phyloP scores from a whole-genome alignment of 1,140 invertebrate genomes.

The Battus philenor region DNA sequence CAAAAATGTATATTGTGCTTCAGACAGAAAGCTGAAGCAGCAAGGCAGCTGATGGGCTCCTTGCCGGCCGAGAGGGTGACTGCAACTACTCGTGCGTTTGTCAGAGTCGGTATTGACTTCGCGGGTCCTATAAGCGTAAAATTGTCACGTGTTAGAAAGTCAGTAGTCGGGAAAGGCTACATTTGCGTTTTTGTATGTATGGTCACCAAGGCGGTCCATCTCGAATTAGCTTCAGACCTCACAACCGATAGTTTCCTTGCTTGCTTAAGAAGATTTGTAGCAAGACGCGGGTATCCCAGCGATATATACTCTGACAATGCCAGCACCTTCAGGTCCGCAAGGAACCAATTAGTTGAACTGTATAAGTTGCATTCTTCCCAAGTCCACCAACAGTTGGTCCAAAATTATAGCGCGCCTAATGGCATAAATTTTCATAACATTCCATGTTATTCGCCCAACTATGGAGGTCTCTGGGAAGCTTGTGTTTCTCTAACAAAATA shows the following conservation, averaged over 20 bases:
- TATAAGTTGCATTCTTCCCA: no score
- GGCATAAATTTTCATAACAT: no score
- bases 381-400: no score
- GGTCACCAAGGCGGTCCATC: slow-evolving; percentile 20
- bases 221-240: slow-evolving; percentile 20
- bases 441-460: slow-evolving; percentile 10
- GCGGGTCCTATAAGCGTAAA: slow-evolving; percentile 29
- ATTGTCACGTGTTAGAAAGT: slow-evolving; percentile 19
- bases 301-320: slow-evolving; percentile 50
- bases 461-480: slow-evolving; percentile 17
- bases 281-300: slow-evolving; percentile 37
- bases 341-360: not conserved
- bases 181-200: slow-evolving; percentile 17
- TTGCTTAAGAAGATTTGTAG: slow-evolving; percentile 49
- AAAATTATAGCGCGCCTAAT: no score
- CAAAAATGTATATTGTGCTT: slow-evolving; percentile 24
- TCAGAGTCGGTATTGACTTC: slow-evolving; percentile 22
- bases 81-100: slow-evolving; percentile 34
- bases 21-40: slow-evolving; percentile 17
- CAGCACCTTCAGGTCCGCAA: not conserved
- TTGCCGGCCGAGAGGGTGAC: slow-evolving; percentile 34
- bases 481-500: slow-evolving; percentile 16
- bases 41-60: slow-evolving; percentile 35
- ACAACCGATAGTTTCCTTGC: slow-evolving; percentile 45
- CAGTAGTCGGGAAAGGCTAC: slow-evolving; percentile 31